phyloP scores from a whole-genome alignment of 2,113 vertebrate genomes.

The Brachypodius melanocephalos region DNA sequence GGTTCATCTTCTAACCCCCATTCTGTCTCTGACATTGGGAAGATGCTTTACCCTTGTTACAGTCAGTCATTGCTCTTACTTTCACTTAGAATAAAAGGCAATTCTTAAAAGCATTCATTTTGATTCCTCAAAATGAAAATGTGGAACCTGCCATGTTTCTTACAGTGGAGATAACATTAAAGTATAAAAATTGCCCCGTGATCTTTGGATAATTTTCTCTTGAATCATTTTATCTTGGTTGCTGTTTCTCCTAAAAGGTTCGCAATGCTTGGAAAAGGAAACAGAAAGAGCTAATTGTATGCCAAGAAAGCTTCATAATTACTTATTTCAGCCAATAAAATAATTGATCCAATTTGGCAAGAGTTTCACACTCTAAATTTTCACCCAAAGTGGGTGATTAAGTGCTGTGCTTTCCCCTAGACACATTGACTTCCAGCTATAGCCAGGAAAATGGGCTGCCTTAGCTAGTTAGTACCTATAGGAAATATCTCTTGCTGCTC shows the following conservation, averaged over 20 bases:
- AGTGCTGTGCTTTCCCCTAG: neutral
- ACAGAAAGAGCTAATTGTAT: neutral
- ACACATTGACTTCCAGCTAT: neutral
- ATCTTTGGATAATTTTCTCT: neutral
- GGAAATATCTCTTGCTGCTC: neutral
- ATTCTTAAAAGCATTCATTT: conserved; percentile 25
- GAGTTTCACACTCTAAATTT: conserved; percentile 13
- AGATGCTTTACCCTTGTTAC: neutral
- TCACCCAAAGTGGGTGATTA: conserved; percentile 16
- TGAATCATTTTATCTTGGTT: neutral
- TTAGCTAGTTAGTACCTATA: neutral
- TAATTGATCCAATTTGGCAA: conserved; percentile 46
- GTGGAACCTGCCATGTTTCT: neutral
- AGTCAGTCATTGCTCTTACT: neutral
- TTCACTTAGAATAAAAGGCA: conserved; percentile 7
- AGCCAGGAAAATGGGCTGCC: neutral
- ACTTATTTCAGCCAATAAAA: conserved; percentile 38
- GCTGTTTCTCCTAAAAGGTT: conserved; percentile 29
- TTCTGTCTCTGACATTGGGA: neutral
- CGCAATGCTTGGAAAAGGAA: neutral
- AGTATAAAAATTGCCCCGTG: neutral
- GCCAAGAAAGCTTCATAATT: conserved; percentile 36
- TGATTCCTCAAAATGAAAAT: conserved; percentile 11
- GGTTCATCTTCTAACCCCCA: neutral
- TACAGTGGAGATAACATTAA: neutral